Conservation (phyloP, 1,140 invertebrate genomes). For the Zaprionus tsacasi region DNA sequence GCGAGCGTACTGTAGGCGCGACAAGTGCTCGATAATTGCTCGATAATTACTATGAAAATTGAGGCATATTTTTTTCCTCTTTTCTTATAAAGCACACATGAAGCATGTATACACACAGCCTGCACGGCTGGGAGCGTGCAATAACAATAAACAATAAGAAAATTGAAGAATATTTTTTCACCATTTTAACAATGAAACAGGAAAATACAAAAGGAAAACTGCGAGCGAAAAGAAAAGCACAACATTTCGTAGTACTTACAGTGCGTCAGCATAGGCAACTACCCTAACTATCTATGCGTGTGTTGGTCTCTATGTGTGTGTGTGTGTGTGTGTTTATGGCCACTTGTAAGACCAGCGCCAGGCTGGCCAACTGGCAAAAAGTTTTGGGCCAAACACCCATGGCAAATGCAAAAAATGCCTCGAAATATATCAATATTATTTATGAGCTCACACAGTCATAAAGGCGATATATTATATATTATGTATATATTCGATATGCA, state of each 20-base stretch:
- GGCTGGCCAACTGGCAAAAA: conserved; percentile 25
- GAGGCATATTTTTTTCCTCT: conserved; percentile 22
- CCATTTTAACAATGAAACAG: not conserved
- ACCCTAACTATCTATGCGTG: conserved; percentile 13
- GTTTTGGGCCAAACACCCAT: conserved; percentile 36
- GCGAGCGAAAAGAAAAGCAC: conserved; percentile 13
- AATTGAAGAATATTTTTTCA: conserved; percentile 1
- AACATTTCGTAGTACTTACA: conserved; percentile 27
- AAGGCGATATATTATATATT: conserved; percentile 17
- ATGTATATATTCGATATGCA: conserved; percentile 28
- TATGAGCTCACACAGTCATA: conserved; percentile 37
- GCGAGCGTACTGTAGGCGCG: conserved; percentile 10
- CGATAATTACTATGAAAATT: conserved; percentile 30
- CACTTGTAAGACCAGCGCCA: conserved; percentile 74
- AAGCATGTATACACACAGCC: conserved; percentile 32
- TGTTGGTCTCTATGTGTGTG: conserved; percentile 8
- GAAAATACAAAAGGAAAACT: conserved; percentile 22
- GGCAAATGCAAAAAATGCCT: conserved; percentile 28
- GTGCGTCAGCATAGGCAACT: conserved; percentile 61
- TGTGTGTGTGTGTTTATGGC: conserved; percentile 68
- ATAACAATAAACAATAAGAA: conserved; percentile 45
- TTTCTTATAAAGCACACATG: conserved; percentile 31
- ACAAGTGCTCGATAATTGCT: conserved; percentile 50
- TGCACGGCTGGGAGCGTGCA: conserved; percentile 51
- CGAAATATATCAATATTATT: conserved; percentile 44